Conservation (phyloP, 2,797 vertebrate species). For the Rhinoraja longicauda region DNA sequence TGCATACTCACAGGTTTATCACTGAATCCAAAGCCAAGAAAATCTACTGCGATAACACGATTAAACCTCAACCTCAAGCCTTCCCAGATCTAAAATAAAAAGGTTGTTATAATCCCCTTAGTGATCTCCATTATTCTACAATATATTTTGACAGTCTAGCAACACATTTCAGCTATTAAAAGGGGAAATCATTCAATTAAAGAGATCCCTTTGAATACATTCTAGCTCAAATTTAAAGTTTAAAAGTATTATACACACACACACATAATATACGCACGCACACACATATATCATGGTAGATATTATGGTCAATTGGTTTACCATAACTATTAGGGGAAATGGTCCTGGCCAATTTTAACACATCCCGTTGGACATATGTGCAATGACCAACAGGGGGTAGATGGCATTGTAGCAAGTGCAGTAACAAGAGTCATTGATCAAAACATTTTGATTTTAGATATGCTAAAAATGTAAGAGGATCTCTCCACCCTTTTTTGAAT, state of each 20-base stretch:
- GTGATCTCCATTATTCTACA: background rate
- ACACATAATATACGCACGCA: too few relatives aligned
- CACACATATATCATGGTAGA: background rate
- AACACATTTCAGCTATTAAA: background rate
- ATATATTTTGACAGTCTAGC: background rate
- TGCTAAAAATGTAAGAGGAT: background rate
- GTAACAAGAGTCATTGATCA: background rate
- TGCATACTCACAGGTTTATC: conserved; percentile 80
- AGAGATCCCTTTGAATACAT: background rate
- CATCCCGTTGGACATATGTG: background rate
- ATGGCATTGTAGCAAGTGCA: background rate
- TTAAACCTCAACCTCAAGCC: conserved; percentile 79
- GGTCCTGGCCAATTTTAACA: background rate
- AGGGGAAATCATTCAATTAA: background rate
- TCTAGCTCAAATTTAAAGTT: background rate
- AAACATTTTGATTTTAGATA: background rate
- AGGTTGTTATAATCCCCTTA: background rate
- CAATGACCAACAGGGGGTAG: background rate
- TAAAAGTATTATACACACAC: background rate
- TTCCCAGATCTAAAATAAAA: conserved; percentile 77
- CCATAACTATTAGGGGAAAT: background rate
- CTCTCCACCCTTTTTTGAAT: background rate
- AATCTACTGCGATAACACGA: conserved; percentile 83
- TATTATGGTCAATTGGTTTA: background rate
- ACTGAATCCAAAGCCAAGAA: conserved; percentile 92